A percentile compares a stretch with the other conserved stretches of the same genome.
These are phyloP conservation scores for Phodopus roborovskii DNA, from an alignment of 2,113 vertebrate genomes.

Conservation along the genomic window DNA sequence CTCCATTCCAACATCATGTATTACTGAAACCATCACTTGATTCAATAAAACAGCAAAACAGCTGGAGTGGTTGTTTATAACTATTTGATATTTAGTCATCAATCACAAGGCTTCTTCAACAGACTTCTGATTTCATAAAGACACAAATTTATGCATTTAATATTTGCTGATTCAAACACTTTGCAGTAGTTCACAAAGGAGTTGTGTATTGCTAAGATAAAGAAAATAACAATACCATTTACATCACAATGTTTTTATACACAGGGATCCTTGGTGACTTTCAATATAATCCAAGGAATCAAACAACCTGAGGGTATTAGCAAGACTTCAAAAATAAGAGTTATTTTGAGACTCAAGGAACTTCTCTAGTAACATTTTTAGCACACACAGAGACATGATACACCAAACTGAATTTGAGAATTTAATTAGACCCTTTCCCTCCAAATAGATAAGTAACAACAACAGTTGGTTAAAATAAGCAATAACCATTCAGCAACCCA, in stretches of 20 bases:
- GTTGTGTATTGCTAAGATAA: not conserved
- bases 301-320: not conserved
- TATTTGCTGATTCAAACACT: not conserved
- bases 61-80: not conserved
- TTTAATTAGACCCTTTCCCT: not conserved
- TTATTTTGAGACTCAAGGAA: not conserved
- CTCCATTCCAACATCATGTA: not conserved
- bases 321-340: not conserved
- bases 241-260: not conserved
- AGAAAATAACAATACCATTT: not conserved
- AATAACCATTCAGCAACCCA: not conserved
- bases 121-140: slow-evolving; percentile 20
- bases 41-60: slow-evolving; percentile 40
- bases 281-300: slow-evolving; percentile 19
- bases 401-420: not conserved
- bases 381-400: not conserved
- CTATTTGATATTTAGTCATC: not conserved
- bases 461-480: not conserved
- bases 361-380: not conserved
- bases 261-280: not conserved
- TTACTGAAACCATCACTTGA: slow-evolving; percentile 32
- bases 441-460: not conserved
- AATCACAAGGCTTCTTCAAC: slow-evolving; percentile 16
- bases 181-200: not conserved
- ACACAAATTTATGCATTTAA: not conserved